Conservation (phyloP, 2,113 vertebrate genomes). For the Poeciliopsis retropinna region DNA sequence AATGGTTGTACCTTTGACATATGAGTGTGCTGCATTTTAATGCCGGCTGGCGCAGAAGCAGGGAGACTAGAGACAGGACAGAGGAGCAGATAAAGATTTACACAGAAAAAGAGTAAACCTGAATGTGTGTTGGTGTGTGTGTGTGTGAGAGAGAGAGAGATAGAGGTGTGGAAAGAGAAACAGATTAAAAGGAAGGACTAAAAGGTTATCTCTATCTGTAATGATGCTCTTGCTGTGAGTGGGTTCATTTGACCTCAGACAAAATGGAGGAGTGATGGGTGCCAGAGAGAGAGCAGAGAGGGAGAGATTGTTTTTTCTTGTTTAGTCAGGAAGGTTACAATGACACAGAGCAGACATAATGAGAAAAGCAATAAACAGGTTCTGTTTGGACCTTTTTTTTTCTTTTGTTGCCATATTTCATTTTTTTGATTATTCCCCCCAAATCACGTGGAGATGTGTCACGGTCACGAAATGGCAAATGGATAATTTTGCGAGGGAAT, state of each 20-base stretch:
- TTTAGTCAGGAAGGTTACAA: slow-evolving; percentile 24
- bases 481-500: no score
- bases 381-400: slow-evolving; percentile 9
- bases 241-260: slow-evolving; percentile 56
- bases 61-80: slow-evolving; percentile 15
- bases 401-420: neutral
- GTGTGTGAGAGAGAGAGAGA: neutral
- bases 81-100: slow-evolving; percentile 6
- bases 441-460: no score
- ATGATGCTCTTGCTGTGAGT: slow-evolving; percentile 47
- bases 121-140: neutral
- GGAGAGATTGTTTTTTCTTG: neutral
- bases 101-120: slow-evolving; percentile 6
- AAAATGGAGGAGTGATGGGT: slow-evolving; percentile 20
- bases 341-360: slow-evolving; percentile 14
- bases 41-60: neutral
- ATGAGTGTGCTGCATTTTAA: slow-evolving; percentile 17
- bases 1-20: slow-evolving; percentile 36
- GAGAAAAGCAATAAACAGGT: slow-evolving; percentile 17
- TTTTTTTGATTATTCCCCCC: neutral
- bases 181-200: slow-evolving; percentile 37
- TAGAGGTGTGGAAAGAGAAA: neutral
- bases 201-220: slow-evolving; percentile 58
- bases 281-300: slow-evolving; percentile 10
- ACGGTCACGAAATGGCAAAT: no score